A percentile compares a stretch with the other conserved stretches of the same genome.
phyloP scores from a whole-genome alignment of 2,113 vertebrate species.

The Thermophis baileyi region DNA sequence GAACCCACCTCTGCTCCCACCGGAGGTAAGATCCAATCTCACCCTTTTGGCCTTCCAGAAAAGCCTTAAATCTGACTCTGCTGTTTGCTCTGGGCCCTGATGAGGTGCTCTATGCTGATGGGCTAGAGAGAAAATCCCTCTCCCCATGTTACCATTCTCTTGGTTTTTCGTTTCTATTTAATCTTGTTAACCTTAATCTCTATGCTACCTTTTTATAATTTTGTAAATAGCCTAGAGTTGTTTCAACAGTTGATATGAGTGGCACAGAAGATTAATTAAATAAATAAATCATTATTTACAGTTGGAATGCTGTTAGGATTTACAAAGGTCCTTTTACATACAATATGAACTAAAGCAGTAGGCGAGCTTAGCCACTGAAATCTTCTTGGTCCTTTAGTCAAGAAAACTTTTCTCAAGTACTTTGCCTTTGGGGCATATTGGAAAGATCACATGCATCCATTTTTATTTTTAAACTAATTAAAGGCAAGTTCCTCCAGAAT shows the following conservation, averaged over 20 bases:
- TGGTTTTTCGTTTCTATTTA: background rate
- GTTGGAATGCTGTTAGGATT: background rate
- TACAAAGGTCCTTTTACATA: background rate
- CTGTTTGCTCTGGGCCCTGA: background rate
- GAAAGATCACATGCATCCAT: background rate
- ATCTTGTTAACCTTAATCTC: background rate
- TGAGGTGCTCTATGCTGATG: background rate
- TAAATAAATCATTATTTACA: background rate
- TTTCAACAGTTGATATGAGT: background rate
- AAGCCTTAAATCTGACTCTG: background rate
- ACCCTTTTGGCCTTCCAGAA: background rate
- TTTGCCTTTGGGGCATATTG: background rate
- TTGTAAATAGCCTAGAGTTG: background rate
- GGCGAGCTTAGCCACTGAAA: background rate
- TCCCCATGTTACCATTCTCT: background rate
- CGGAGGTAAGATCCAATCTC: background rate
- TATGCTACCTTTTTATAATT: background rate
- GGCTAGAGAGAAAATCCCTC: background rate
- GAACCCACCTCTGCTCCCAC: no score
- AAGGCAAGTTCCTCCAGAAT: background rate
- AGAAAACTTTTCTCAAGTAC: background rate
- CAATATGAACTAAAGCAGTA: background rate
- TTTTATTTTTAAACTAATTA: background rate
- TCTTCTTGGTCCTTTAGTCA: background rate
- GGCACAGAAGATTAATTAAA: background rate